Evolutionary conservation across 1,140 invertebrate genomes (phyloP), one percentile per base, ranked within the genome.

Genomic region (Battus philenor): DNA sequence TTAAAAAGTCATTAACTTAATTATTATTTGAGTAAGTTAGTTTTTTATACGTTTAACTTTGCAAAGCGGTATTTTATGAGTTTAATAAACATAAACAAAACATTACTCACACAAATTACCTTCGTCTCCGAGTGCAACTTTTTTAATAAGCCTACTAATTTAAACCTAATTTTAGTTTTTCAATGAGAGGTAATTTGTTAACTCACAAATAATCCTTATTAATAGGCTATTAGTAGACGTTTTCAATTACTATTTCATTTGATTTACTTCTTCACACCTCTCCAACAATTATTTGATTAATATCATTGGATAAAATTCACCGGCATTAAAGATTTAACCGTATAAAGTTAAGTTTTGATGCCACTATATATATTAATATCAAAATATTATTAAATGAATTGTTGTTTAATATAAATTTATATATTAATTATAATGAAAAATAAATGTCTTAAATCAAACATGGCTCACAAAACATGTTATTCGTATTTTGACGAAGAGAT

Each of bases 141-240:
- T 11, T 9, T 7, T 18, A 36, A 36, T 12, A 17, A 62, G 6
- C 18, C n/a, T n/a, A n/a, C n/a, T 47, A 60, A 47, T 45, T 44
- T 46, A 54, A 32, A 53, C 51, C 56, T 56, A 59, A 59, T 56
- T 61, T 48, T 31, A 43, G 31, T 10, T 47, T 45, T 12, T 29
- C 44, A 51, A 20, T 44, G 58, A 69, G 57, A 71, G 66, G 50
- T 60, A 55, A 72, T 68, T 59, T 45, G 48, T 72, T 72, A 67
- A 54, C 56, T 69, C 48, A 44, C 64, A 60, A 59, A 55, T 74
- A 76, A 75, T 68, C 59, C 71, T 74, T 68, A 80, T 77, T 77
- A 80, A 80, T 77, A 54, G 73, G 30, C 62, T 74, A 74, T 75
- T 75, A 76, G 67, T 54, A 47, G 56, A 68, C 73, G 50, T 68